Evolutionary conservation across 2,888 invertebrate species (phyloP).

Genomic region (Tipula vernalis): DNA sequence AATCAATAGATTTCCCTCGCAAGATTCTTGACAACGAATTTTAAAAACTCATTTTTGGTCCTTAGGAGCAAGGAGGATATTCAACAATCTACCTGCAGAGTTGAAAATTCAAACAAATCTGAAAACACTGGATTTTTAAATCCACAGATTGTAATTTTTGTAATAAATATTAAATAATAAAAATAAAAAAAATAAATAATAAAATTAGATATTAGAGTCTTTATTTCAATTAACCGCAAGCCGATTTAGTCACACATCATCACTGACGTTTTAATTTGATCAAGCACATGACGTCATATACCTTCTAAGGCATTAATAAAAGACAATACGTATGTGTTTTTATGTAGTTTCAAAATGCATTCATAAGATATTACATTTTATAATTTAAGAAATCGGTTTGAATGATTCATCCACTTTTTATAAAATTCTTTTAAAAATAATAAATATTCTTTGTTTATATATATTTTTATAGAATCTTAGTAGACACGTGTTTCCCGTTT

Average conservation of each 20-base stretch:
- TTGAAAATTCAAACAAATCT: no score
- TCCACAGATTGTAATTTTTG: no score
- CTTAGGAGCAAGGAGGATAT: no score
- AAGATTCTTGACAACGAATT: no score
- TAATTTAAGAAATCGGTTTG: neutral
- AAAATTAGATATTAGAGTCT: no score
- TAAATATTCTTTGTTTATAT: neutral
- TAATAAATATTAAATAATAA: no score
- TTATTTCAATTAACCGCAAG: neutral
- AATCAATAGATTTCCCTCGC: no score
- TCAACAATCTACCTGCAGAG: no score
- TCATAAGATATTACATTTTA: neutral
- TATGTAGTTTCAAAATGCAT: neutral
- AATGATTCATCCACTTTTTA: neutral
- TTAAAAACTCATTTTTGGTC: no score
- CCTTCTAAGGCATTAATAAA: neutral
- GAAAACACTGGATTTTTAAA: no score
- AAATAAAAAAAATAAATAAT: no score
- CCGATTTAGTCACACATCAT: neutral
- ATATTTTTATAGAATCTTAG: neutral
- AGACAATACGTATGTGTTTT: neutral
- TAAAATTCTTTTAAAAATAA: neutral
- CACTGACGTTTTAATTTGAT: neutral
- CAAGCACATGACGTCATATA: neutral
- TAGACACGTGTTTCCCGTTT: neutral